Evolutionary conservation across 2,113 vertebrate species (phyloP).

Genomic region (Entomyzon cyanotis): DNA sequence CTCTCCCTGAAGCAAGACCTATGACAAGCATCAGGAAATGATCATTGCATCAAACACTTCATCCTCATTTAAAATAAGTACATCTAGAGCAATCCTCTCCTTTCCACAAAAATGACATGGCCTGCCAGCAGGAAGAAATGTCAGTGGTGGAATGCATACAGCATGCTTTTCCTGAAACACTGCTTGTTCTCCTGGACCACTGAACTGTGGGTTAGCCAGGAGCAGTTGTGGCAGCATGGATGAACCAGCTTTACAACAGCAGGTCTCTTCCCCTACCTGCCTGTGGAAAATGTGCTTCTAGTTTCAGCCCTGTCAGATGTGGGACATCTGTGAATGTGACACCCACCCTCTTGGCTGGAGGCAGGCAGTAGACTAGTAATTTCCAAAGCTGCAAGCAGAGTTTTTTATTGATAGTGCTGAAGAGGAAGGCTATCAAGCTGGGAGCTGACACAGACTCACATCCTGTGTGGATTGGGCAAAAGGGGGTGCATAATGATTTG

Average conservation of each 20-base stretch:
- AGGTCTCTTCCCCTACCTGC: not conserved
- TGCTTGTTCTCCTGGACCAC: not conserved
- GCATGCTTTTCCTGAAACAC: not conserved
- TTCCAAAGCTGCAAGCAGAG: constrained; percentile 7
- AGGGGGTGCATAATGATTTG: constrained; percentile 52
- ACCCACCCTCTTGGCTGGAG: not conserved
- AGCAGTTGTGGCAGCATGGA: not conserved
- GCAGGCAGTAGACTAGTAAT: not conserved
- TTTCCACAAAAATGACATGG: not conserved
- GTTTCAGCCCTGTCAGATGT: not conserved
- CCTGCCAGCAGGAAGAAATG: not conserved
- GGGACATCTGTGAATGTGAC: constrained; percentile 3
- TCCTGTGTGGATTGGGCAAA: constrained; percentile 49
- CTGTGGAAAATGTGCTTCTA: not conserved
- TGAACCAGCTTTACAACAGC: not conserved
- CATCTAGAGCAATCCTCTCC: not conserved
- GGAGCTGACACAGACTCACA: constrained; percentile 43
- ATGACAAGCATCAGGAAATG: not conserved
- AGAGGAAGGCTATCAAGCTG: constrained; percentile 48
- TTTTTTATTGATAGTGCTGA: not conserved
- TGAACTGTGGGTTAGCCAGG: not conserved
- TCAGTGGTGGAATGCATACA: not conserved
- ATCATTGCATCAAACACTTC: not conserved
- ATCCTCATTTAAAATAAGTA: not conserved
- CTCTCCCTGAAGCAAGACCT: not conserved